Percentiles rank a stretch among this genome's conserved stretches.
Conservation (phyloP, 2,888 invertebrate genomes). For the Crioceris asparagi region DNA sequence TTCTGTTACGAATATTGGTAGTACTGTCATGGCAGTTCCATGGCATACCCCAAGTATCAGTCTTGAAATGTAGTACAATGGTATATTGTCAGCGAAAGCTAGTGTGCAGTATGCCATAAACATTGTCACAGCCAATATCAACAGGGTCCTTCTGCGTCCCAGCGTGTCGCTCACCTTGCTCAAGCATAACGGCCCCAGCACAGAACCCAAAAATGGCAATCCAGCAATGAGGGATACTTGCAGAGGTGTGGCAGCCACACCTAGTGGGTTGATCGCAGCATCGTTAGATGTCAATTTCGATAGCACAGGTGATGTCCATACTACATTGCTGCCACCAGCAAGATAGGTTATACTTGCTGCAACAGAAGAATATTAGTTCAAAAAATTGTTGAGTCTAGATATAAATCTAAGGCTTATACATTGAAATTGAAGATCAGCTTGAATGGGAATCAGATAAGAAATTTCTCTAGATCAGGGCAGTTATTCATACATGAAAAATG, state of each 20-base stretch:
- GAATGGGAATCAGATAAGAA: too few species aligned
- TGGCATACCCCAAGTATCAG: not conserved
- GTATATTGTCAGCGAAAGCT: conserved; percentile 1
- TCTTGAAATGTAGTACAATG: not conserved
- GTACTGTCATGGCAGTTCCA: not conserved
- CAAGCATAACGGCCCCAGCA: not conserved
- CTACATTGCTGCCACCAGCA: not conserved
- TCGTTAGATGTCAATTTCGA: conserved; percentile 2
- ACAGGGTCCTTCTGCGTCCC: conserved; percentile 6
- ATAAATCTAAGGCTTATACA: too few species aligned
- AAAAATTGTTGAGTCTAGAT: too few species aligned
- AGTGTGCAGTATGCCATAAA: not conserved
- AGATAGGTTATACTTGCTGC: not conserved
- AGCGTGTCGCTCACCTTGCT: conserved; percentile 4
- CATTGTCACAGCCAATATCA: not conserved
- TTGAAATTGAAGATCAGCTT: too few species aligned
- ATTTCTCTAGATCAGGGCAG: too few species aligned
- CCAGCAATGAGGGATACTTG: conserved; percentile 7
- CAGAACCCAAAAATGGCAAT: conserved; percentile 1
- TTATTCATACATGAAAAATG: too few species aligned
- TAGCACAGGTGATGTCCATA: conserved; percentile 4
- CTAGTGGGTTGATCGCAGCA: not conserved
- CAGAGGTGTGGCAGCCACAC: conserved; percentile 1
- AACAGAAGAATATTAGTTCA: too few species aligned
- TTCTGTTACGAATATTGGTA: conserved; percentile 9